Conservation (phyloP, 2,888 invertebrate genomes). For the Horisme vitalbata region DNA sequence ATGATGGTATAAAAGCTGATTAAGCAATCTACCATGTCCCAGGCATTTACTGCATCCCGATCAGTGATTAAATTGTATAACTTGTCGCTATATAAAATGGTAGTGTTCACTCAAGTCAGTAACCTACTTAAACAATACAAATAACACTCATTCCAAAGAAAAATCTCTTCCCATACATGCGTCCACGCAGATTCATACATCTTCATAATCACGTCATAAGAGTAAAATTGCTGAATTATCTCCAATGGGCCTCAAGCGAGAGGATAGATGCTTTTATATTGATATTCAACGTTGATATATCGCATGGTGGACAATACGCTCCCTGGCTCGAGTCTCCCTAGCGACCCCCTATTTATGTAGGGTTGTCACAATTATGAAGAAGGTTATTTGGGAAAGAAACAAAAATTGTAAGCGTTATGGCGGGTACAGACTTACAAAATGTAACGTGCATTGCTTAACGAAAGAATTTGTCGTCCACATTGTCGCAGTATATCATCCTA, state of each 20-base stretch:
- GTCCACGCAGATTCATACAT: conserved; percentile 42
- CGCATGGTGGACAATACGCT: conserved; percentile 61
- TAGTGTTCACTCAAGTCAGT: neutral
- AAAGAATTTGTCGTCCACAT: too few species aligned
- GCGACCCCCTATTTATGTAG: conserved; percentile 44
- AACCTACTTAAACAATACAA: conserved; percentile 21
- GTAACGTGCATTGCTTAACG: too few species aligned
- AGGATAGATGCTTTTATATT: conserved; percentile 66
- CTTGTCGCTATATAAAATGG: too few species aligned
- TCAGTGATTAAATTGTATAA: too few species aligned
- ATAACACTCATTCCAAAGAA: conserved; percentile 32
- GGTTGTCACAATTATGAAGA: conserved; percentile 38
- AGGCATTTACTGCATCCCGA: too few species aligned
- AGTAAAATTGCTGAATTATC: conserved; percentile 64
- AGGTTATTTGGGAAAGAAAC: too few species aligned
- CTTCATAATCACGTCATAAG: conserved; percentile 64
- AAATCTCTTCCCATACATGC: conserved; percentile 27
- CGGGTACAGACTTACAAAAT: too few species aligned
- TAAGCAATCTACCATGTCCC: too few species aligned
- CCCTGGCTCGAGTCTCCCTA: conserved; percentile 48
- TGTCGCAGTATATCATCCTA: too few species aligned
- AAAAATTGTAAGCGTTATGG: too few species aligned
- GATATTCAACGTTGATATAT: conserved; percentile 75
- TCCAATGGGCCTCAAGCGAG: conserved; percentile 52
- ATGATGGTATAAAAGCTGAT: too few species aligned